Conservation (phyloP, 2,797 vertebrate species). For the Pagetopsis macropterus region DNA sequence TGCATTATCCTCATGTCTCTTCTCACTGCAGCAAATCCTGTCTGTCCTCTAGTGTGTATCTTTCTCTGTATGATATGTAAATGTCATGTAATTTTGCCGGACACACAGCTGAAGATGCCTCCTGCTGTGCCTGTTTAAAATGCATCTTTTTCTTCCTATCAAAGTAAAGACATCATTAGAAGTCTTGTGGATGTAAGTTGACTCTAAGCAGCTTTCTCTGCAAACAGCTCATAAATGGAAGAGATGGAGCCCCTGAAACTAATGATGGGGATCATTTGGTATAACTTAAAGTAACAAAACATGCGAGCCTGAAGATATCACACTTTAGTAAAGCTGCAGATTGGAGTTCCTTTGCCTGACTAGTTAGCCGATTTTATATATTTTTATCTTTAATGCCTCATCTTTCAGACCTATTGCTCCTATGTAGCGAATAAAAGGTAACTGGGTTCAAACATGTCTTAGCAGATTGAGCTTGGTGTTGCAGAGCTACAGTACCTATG, state of each 20-base stretch:
- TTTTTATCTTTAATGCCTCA: conserved; percentile 13
- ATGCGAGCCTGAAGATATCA: background rate
- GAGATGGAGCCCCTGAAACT: background rate
- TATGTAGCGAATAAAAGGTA: background rate
- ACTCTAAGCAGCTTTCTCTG: conserved; percentile 15
- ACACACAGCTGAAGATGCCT: conserved; percentile 17
- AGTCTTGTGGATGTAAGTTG: conserved; percentile 31
- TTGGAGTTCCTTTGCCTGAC: background rate
- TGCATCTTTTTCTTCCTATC: conserved; percentile 30
- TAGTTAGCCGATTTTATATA: background rate
- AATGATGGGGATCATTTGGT: conserved; percentile 27
- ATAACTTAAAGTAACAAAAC: conserved; percentile 17
- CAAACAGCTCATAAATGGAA: conserved; percentile 21
- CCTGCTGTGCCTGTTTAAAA: conserved; percentile 32
- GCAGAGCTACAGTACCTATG: conserved; percentile 15
- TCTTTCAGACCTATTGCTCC: background rate
- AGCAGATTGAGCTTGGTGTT: conserved; percentile 10
- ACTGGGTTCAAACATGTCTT: conserved; percentile 10
- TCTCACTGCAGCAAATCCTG: conserved; percentile 24
- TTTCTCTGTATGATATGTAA: conserved; percentile 13
- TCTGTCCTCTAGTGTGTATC: conserved; percentile 21
- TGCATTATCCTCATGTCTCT: conserved; percentile 24
- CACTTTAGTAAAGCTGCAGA: background rate
- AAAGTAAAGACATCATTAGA: conserved; percentile 32
- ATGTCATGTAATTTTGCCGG: conserved; percentile 12